Percentiles rank a stretch among this genome's conserved stretches.
Evolutionary conservation across 92 coral and sea anemone genomes (phyloP).

Genomic region (Blastomussa wellsi): DNA sequence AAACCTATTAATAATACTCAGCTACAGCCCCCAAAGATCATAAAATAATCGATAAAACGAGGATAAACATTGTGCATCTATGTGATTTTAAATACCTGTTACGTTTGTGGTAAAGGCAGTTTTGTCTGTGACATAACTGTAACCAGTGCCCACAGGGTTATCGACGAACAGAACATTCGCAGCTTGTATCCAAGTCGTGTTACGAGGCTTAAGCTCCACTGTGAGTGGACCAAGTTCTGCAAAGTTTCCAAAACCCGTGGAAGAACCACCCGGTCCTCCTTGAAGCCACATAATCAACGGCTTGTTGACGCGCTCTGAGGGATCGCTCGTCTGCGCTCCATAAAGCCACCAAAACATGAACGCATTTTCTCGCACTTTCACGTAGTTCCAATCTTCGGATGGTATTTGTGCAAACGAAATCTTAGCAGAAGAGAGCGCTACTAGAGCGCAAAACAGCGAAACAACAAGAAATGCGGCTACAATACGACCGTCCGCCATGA

Average conservation of each 20-base stretch:
- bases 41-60: not conserved
- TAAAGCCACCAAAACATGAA: conserved; percentile 98
- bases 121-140: conserved; percentile 88
- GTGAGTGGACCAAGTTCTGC: conserved; percentile 92
- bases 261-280: conserved; percentile 97
- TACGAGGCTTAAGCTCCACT: conserved; percentile 78
- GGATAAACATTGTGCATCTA: not conserved
- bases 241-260: conserved; percentile 70
- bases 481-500: conserved; percentile 1
- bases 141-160: conserved; percentile 94
- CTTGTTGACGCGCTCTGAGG: conserved; percentile 52
- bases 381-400: conserved; percentile 88
- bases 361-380: conserved; percentile 80
- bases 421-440: not conserved
- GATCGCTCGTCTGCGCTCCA: conserved; percentile 59
- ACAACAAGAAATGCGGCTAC: not conserved
- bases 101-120: conserved; percentile 87
- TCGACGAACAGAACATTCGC: conserved; percentile 93
- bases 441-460: not conserved
- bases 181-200: conserved; percentile 83
- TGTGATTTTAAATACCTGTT: conserved; percentile 54
- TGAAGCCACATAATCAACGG: conserved; percentile 97
- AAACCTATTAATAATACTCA: not conserved
- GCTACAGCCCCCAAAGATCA: not conserved
- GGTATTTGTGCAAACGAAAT: conserved; percentile 52